phyloP scores from a whole-genome alignment of 2,113 vertebrate species.

The Sander vitreus region DNA sequence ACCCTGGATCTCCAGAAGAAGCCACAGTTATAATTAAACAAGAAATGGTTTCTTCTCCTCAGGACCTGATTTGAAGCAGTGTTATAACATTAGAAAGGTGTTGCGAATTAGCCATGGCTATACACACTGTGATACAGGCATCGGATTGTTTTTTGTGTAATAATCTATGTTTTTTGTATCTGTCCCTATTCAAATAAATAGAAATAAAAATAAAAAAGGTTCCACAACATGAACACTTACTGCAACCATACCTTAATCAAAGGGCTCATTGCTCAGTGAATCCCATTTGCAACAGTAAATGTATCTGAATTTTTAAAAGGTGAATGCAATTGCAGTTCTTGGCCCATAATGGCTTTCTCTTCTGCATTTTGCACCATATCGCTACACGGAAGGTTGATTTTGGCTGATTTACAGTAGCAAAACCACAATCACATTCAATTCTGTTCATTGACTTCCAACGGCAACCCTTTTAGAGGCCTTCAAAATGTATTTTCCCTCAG shows the following conservation, averaged over 20 bases:
- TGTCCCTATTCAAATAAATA: no score
- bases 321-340: slow-evolving; percentile 1
- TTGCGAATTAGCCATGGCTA: no score
- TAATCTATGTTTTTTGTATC: no score
- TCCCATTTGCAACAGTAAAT: neutral
- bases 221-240: neutral
- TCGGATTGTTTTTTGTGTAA: no score
- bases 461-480: neutral
- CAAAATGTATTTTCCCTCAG: neutral
- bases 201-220: no score
- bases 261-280: neutral
- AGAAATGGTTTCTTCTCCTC: neutral
- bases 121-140: no score
- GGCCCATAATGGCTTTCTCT: neutral
- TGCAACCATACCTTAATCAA: neutral
- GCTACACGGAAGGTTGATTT: slow-evolving; percentile 26
- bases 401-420: neutral
- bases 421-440: slow-evolving; percentile 18
- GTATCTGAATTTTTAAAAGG: neutral
- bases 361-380: slow-evolving; percentile 27
- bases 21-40: neutral
- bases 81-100: neutral
- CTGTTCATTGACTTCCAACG: neutral
- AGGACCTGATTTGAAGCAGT: neutral
- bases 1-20: neutral